phyloP scores from a whole-genome alignment of 2,888 invertebrate species.

The Nezara viridula region DNA sequence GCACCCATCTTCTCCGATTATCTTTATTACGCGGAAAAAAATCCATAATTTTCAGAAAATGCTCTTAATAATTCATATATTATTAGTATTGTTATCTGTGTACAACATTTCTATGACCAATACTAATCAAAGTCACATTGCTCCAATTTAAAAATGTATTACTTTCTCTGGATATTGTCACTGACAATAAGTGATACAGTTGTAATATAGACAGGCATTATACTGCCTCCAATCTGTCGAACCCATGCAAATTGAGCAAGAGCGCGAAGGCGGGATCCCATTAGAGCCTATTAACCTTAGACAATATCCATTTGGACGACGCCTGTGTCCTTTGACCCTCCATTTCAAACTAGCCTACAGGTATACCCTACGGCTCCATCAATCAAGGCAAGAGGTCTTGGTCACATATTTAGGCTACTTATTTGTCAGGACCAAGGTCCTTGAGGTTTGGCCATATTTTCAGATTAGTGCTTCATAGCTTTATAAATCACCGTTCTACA shows the following conservation, averaged over 20 bases:
- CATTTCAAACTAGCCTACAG: conserved; percentile 15
- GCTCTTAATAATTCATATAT: too few species aligned
- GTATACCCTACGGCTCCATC: not conserved
- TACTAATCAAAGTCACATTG: too few species aligned
- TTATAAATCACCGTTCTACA: conserved; percentile 1
- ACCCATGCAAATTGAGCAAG: not conserved
- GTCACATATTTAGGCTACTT: conserved; percentile 48
- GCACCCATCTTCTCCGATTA: too few species aligned
- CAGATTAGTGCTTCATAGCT: not conserved
- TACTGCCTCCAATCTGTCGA: conserved; percentile 1
- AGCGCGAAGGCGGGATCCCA: not conserved
- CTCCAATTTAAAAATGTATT: too few species aligned
- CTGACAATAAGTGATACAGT: not conserved
- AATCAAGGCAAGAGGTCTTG: not conserved
- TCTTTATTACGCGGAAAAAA: too few species aligned
- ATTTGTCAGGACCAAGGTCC: conserved; percentile 42
- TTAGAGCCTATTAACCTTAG: conserved; percentile 30
- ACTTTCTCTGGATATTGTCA: too few species aligned
- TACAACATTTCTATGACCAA: too few species aligned
- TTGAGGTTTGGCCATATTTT: conserved; percentile 26
- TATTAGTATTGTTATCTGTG: too few species aligned
- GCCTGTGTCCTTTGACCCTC: conserved; percentile 22
- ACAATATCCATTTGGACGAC: conserved; percentile 35
- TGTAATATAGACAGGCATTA: not conserved
- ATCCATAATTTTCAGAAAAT: too few species aligned